Percentiles rank a stretch among this genome's conserved stretches.
Evolutionary conservation across 30 jellyfish, hydroid and myxozoan species (phyloP).

Genomic region (Euphysa ruthae): DNA sequence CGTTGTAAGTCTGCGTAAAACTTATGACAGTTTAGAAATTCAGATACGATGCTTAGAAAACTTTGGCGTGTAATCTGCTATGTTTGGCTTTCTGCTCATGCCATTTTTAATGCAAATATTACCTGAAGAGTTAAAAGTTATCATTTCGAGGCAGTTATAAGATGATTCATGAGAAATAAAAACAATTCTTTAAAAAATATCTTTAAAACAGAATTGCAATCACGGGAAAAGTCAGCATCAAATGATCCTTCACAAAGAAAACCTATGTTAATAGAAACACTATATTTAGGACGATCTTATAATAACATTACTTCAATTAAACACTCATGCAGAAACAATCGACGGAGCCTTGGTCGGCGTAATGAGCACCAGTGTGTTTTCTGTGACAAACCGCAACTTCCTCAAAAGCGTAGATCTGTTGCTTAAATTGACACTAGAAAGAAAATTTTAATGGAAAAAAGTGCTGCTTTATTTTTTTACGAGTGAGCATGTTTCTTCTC

Average conservation of each 20-base stretch:
- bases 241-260: not conserved
- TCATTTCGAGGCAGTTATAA: not conserved
- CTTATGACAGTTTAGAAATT: not conserved
- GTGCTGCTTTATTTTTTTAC: not conserved
- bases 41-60: not conserved
- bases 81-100: not conserved
- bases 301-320: not conserved
- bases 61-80: not conserved
- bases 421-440: not conserved
- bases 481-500: not conserved
- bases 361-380: not conserved
- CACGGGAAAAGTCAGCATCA: not conserved
- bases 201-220: not conserved
- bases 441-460: not conserved
- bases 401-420: not conserved
- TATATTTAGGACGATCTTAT: not conserved
- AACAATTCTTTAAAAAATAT: not conserved
- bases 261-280: not conserved
- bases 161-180: not conserved
- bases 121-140: not conserved
- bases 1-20: not conserved
- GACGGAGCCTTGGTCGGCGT: no score
- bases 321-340: not conserved
- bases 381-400: not conserved
- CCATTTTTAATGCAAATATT: not conserved